A percentile compares a stretch with the other conserved stretches of the same genome.
phyloP scores from a whole-genome alignment of 2,797 vertebrate species.

The Ambastaia sidthimunki region DNA sequence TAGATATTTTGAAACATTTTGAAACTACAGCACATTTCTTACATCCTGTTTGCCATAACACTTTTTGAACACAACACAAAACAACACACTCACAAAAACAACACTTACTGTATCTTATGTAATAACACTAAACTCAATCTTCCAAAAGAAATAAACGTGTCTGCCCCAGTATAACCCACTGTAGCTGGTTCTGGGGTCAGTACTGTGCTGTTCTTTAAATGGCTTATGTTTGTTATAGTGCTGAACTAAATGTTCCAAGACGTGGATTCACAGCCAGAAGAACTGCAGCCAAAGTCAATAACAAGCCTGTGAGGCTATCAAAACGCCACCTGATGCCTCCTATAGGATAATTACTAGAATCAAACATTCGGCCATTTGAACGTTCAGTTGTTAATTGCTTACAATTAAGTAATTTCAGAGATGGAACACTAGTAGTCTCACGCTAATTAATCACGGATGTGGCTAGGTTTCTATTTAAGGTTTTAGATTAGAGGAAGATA shows the following conservation, averaged over 20 bases:
- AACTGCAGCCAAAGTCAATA: constrained; percentile 42
- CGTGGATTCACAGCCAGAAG: background rate
- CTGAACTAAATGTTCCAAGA: constrained; percentile 25
- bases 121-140: background rate
- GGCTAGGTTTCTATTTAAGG: constrained; percentile 46
- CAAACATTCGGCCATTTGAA: constrained; percentile 63
- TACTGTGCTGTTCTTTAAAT: constrained; percentile 10
- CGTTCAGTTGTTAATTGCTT: constrained; percentile 66
- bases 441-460: constrained; percentile 73
- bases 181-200: background rate
- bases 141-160: background rate
- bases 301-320: constrained; percentile 32
- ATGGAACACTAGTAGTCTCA: constrained; percentile 68
- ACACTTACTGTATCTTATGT: background rate
- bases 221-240: constrained; percentile 15
- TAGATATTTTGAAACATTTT: too few species aligned
- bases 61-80: background rate
- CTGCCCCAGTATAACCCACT: background rate
- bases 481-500: constrained; percentile 60
- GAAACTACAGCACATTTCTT: background rate
- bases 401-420: constrained; percentile 73
- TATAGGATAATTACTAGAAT: constrained; percentile 63
- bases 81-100: too few species aligned
- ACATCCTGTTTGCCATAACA: background rate
- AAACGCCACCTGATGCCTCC: constrained; percentile 51